These are phyloP conservation scores for Phenganax stokvisi DNA, from an alignment of 92 coral and sea anemone genomes.

Conservation along the genomic window DNA sequence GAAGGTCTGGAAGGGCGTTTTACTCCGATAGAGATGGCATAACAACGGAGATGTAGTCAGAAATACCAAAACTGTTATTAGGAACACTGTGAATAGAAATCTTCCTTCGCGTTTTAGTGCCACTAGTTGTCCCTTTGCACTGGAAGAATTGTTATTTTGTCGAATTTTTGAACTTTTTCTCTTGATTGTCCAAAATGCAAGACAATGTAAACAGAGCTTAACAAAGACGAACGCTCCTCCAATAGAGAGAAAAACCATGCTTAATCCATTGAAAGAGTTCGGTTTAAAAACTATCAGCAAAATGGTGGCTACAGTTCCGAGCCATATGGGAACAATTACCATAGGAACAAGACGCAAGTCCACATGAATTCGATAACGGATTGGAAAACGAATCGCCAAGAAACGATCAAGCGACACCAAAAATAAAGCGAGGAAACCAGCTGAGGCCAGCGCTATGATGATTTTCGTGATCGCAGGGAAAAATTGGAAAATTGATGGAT, in stretches of 20 bases:
- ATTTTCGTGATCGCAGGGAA: neutral
- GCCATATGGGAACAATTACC: neutral
- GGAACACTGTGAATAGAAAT: conserved; percentile 2
- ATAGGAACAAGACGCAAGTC: too few species aligned
- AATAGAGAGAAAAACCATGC: neutral
- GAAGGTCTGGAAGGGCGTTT: neutral
- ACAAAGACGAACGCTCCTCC: neutral
- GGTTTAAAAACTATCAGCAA: neutral
- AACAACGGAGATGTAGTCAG: neutral
- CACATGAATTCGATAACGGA: conserved; percentile 17
- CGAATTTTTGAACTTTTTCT: neutral
- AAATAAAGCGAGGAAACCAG: conserved; percentile 19
- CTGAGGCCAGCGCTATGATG: neutral
- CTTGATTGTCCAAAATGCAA: conserved; percentile 4
- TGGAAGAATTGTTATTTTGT: neutral
- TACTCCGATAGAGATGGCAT: neutral
- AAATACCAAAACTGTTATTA: conserved; percentile 7
- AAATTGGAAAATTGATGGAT: neutral
- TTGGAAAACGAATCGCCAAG: conserved; percentile 23
- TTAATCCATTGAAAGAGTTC: neutral
- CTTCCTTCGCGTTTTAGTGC: conserved; percentile 20
- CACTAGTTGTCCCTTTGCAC: neutral
- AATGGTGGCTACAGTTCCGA: neutral
- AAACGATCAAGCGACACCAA: conserved; percentile 25
- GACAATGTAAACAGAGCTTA: conserved; percentile 2